Base-by-base conservation (phyloP, 2,797 vertebrate genomes). In the Acipenser oxyrinchus region DNA sequence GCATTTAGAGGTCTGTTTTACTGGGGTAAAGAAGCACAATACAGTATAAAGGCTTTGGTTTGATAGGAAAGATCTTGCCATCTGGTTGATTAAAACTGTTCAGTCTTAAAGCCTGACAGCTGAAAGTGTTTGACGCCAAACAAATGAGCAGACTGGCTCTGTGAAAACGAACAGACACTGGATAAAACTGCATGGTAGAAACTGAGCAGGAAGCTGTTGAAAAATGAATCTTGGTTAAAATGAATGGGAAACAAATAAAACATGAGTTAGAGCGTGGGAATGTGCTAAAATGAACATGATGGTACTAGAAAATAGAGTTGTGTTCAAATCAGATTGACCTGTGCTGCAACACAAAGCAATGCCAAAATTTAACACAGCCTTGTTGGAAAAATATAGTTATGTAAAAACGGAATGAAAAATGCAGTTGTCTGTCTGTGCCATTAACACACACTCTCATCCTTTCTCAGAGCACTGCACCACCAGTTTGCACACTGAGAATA, bases 31-130 rank as follows among this genome's bases (percentile, higher is more conserved):
- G 23, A 23, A 12, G 48, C 60, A 37, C 8, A 53, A 37, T 37
- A 37, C 23, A 55, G 52, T n/a, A 9, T 12, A 60, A 62, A 23
- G 60, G 48, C 9, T 62, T 62, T 62, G 10, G 8, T 10, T 58
- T 18, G 5, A 62, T 62, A 62, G 7, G 23, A 62, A 37, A 62
- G 13, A 62, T 48, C 10, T 9, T 48, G 11, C 23, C 60, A 62
- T 23, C 60, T 62, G 60, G 60, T 23, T 62, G 48, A 62, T 62
- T 62, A 62, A 62, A 62, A 62, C 18, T 62, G 13, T 12, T 62
- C 15, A 62, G 60, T 62, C 18, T 4, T 37, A 37, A 62, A 62
- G 60, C 23, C 18, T 62, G 60, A 62, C 60, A 62, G 60, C 60
- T 62, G 15, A 62, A 23, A 8, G 60, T 18, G 18, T 62, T 48